Evolutionary conservation across 2,797 vertebrate species (phyloP).

Genomic region (Syncerus caffer): DNA sequence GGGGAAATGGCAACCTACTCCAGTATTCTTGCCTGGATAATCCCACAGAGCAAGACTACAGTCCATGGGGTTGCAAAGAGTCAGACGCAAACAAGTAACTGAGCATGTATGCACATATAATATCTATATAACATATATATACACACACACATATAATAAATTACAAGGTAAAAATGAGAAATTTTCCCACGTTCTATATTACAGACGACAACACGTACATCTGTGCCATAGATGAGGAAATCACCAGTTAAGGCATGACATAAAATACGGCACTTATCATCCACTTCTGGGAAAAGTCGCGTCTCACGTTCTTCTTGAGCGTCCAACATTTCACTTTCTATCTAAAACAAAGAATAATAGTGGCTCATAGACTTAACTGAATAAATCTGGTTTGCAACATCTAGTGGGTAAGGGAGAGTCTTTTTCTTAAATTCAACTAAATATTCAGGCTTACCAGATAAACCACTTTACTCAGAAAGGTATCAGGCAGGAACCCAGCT

Average conservation of each 20-base stretch:
- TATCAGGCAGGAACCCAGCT: background rate
- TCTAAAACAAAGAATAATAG: constrained; percentile 83
- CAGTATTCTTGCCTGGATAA: background rate
- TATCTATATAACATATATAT: background rate
- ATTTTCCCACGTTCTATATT: background rate
- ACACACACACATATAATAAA: background rate
- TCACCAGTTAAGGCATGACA: constrained; percentile 94
- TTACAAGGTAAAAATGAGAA: background rate
- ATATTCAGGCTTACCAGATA: background rate
- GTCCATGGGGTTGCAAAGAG: background rate
- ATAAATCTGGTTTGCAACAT: background rate
- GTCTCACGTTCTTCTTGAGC: constrained; percentile 93
- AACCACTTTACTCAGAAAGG: background rate
- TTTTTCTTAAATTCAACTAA: background rate
- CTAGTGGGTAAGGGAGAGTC: background rate
- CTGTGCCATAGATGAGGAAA: constrained; percentile 96
- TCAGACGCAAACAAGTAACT: background rate
- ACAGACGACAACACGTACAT: constrained; percentile 86
- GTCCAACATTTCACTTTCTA: constrained; percentile 90
- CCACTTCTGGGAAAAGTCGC: constrained; percentile 92
- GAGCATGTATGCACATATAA: background rate
- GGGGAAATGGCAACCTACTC: background rate
- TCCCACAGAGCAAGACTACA: background rate
- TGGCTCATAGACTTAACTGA: background rate
- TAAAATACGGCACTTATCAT: constrained; percentile 91